Conservation (phyloP, 64 coral and sea anemone genomes). For the Porites lutea region DNA sequence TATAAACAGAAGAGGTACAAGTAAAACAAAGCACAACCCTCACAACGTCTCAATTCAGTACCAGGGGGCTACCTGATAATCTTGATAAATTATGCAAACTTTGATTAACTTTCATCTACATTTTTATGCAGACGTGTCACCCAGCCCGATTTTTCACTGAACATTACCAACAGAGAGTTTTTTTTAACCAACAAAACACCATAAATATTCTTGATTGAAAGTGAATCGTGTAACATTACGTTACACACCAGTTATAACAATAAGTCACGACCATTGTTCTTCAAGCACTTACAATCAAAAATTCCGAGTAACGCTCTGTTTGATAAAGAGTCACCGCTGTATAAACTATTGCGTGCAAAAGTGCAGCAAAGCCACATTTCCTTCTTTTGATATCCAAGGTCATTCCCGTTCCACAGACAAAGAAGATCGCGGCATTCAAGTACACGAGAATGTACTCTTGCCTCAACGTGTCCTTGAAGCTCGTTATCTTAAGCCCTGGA, state of each 20-base stretch:
- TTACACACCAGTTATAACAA: not conserved
- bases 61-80: too few species aligned
- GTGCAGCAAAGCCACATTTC: slow-evolving; percentile 75
- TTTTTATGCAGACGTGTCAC: too few species aligned
- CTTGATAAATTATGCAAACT: too few species aligned
- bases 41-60: too few species aligned
- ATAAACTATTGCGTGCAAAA: slow-evolving; percentile 65
- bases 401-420: slow-evolving; percentile 97
- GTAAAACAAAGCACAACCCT: too few species aligned
- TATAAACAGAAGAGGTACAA: too few species aligned
- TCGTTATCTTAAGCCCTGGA: not conserved
- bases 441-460: slow-evolving; percentile 76
- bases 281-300: slow-evolving; percentile 76
- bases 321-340: slow-evolving; percentile 61
- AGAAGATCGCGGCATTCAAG: slow-evolving; percentile 79
- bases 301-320: slow-evolving; percentile 70
- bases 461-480: slow-evolving; percentile 50
- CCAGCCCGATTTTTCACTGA: too few species aligned
- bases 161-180: too few species aligned
- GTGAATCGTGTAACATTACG: not conserved
- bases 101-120: too few species aligned
- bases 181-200: too few species aligned
- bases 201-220: too few species aligned
- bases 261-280: not conserved
- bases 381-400: slow-evolving; percentile 87